These are phyloP conservation scores for Sebastes taczanowskii DNA, from an alignment of 2,797 vertebrate genomes.

Conservation along the genomic window DNA sequence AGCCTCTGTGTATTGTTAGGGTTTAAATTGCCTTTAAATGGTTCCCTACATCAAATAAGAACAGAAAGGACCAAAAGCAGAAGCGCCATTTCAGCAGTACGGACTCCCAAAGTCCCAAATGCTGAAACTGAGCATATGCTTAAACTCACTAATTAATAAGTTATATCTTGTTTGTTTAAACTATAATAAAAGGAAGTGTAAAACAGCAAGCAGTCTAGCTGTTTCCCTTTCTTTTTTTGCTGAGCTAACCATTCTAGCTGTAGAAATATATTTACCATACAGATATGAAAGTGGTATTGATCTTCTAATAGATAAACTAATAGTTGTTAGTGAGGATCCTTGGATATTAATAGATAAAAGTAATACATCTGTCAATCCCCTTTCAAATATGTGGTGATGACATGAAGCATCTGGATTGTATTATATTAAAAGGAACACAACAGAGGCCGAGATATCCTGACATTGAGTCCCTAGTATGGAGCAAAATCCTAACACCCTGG, in stretches of 20 bases:
- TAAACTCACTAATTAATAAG: rapidly evolving
- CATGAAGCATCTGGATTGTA: background rate
- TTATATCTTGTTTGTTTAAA: background rate
- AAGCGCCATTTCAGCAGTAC: background rate
- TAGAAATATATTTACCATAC: background rate
- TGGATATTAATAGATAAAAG: background rate
- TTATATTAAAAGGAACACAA: background rate
- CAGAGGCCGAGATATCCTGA: no score
- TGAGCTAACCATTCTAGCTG: background rate
- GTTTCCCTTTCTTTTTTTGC: background rate
- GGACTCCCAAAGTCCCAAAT: background rate
- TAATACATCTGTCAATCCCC: background rate
- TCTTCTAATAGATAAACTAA: background rate
- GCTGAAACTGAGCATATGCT: background rate
- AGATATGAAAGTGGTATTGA: background rate
- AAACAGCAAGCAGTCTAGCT: background rate
- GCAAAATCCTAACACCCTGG: background rate
- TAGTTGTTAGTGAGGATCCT: background rate
- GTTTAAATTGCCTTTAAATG: background rate
- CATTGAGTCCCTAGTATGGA: background rate
- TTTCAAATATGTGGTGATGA: background rate
- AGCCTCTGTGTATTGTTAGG: background rate
- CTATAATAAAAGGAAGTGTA: no score
- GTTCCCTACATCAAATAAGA: background rate
- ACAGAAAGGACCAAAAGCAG: background rate